Conservation (phyloP, 1,140 invertebrate species). For the Achatina immaculata region DNA sequence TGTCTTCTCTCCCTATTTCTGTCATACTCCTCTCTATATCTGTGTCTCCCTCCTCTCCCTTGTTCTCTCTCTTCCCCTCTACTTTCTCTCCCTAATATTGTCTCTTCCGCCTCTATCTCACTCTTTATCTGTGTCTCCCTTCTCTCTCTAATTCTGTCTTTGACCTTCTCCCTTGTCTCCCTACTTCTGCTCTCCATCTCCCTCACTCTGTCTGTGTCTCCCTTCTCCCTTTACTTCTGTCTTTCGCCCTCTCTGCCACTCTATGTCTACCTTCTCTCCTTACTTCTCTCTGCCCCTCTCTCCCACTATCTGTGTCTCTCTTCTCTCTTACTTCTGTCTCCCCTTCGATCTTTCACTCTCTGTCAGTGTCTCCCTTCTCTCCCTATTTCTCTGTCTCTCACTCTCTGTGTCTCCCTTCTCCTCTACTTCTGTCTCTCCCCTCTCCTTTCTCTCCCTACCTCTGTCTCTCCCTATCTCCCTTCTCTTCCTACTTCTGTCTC, state of each 20-base stretch:
- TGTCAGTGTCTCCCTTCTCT: too few relatives aligned
- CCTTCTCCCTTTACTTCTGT: background rate
- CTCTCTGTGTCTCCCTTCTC: slow-evolving; percentile 9
- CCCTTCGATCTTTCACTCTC: background rate
- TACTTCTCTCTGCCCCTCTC: background rate
- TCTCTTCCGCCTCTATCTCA: background rate
- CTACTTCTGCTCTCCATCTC: too few relatives aligned
- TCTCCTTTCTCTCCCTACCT: background rate
- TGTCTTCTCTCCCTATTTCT: slow-evolving; percentile 8
- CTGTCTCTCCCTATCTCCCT: slow-evolving; percentile 7
- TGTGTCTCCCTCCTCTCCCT: slow-evolving; percentile 25
- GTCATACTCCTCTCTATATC: background rate
- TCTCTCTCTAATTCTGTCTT: slow-evolving; percentile 5
- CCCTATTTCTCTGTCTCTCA: slow-evolving; percentile 31
- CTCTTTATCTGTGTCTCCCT: slow-evolving; percentile 3
- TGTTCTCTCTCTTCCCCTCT: slow-evolving; percentile 6
- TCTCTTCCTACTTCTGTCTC: slow-evolving; percentile 2
- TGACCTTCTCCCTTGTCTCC: background rate
- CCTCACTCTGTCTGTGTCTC: slow-evolving; percentile 9
- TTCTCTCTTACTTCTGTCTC: background rate
- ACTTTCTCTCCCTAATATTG: background rate
- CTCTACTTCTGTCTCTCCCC: background rate
- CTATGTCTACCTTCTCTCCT: background rate
- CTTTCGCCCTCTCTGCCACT: too few relatives aligned
- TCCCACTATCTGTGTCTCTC: too few relatives aligned